Evolutionary conservation across 1,140 invertebrate species (phyloP).

Genomic region (Musca vetustissima): DNA sequence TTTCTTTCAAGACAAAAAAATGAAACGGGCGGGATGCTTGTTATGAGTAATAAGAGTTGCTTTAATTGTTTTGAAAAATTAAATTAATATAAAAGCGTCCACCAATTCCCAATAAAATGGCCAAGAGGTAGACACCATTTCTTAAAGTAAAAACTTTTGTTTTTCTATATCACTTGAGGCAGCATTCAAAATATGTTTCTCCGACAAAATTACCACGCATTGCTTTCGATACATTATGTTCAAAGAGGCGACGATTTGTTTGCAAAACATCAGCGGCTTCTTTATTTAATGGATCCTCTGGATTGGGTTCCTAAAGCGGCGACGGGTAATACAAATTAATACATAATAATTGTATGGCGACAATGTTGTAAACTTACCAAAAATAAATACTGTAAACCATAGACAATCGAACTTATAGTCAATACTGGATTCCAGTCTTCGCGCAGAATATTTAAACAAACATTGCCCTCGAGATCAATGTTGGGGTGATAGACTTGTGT

Average conservation of each 20-base stretch:
- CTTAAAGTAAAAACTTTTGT: constrained; percentile 54
- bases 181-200: constrained; percentile 90
- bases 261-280: constrained; percentile 98
- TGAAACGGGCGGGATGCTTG: too few species aligned
- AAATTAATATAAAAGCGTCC: constrained; percentile 43
- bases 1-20: too few species aligned
- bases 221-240: constrained; percentile 94
- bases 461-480: constrained; percentile 93
- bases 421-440: constrained; percentile 99
- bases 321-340: background rate
- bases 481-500: constrained; percentile 94
- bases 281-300: constrained; percentile 97
- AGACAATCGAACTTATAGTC: constrained; percentile 97
- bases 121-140: constrained; percentile 35
- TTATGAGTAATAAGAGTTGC: background rate
- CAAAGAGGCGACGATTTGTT: constrained; percentile 90
- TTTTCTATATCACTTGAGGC: constrained; percentile 83
- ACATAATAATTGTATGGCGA: background rate
- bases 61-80: constrained; percentile 34
- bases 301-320: constrained; percentile 99
- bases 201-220: constrained; percentile 95
- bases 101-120: constrained; percentile 36
- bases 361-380: constrained; percentile 66
- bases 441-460: constrained; percentile 90
- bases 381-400: constrained; percentile 97